Evolutionary conservation across 2,113 vertebrate species (phyloP).

Genomic region (Hyperoodon ampullatus): DNA sequence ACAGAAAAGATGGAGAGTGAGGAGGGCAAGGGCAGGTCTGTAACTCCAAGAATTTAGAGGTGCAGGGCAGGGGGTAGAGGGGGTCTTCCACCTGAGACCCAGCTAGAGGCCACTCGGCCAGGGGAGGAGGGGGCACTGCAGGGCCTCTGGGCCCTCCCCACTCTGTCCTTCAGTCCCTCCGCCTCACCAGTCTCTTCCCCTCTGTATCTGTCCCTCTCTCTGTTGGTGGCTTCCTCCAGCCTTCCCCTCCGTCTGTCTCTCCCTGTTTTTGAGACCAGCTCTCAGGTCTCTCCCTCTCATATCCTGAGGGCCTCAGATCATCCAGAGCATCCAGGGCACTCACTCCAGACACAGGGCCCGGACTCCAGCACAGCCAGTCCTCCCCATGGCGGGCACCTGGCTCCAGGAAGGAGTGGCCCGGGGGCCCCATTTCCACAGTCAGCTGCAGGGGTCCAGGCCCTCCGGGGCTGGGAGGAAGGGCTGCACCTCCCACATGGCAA

Average conservation of each 20-base stretch:
- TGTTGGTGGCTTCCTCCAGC: neutral
- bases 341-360: neutral
- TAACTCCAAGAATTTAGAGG: neutral
- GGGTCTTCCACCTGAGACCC: neutral
- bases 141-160: neutral
- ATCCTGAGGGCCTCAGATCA: neutral
- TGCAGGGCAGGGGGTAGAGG: neutral
- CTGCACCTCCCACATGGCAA: rapidly evolving
- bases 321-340: neutral
- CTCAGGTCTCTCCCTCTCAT: neutral
- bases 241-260: neutral
- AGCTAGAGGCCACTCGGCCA: neutral
- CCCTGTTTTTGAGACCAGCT: neutral
- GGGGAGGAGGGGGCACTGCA: neutral
- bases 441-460: neutral
- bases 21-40: neutral
- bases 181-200: neutral
- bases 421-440: neutral
- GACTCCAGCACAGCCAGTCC: neutral
- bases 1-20: neutral
- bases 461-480: neutral
- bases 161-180: too few species aligned
- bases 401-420: neutral
- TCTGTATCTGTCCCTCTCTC: neutral
- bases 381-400: rapidly evolving